Base-by-base conservation (phyloP, 2,797 vertebrate species). In the Buceros bicornis region DNA sequence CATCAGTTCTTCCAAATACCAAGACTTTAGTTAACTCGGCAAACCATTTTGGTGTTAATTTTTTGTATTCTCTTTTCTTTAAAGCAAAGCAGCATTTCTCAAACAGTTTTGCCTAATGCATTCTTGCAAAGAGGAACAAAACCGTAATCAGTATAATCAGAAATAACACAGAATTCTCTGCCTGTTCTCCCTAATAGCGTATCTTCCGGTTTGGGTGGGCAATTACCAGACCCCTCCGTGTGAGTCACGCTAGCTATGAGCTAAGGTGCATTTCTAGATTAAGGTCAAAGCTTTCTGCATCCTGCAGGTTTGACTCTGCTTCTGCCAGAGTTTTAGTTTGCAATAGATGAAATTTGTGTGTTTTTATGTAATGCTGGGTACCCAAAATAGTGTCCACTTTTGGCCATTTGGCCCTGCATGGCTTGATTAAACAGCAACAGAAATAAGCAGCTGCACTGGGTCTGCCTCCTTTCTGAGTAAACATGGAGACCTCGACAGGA, bases 181-280 rank as follows among this genome's bases (percentile, higher is more conserved):
- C 26, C 33, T 64, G 17, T 70, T 79, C n/a, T 76, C 16, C 22
- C 19, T 71, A 25, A 51, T 65, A 81, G 14, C 20, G n/a, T 33
- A 72, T 56, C 25, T 13, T 57, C 28, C 50, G 14, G 33, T 47
- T 72, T n/a, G 72, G 24, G 16, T 60, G 57, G 70, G 74, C 33
- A 33, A 22, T 67, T 53, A 72, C 40, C 28, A 79, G 37, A 26
- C 15, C 11, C 31, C 37, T 16, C 43, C 2, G 3, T 3, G 20
- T 54, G 9, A 1, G 0, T 58, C 61, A 82, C 0, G 0, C 40
- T 50, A 73, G 28, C 22, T 77, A 64, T 0, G 0, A 54, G 61
- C 40, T 22, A 40, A 78, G 79, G 16, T 60, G 28, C 25, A 82
- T 73, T 64, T 61, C 56, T 45, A 69, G 54, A 48, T 78, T 48